A percentile compares a stretch with the other conserved stretches of the same genome.
Evolutionary conservation across 2,888 invertebrate genomes (phyloP).

Genomic region (Tenthredo scrophulariae): DNA sequence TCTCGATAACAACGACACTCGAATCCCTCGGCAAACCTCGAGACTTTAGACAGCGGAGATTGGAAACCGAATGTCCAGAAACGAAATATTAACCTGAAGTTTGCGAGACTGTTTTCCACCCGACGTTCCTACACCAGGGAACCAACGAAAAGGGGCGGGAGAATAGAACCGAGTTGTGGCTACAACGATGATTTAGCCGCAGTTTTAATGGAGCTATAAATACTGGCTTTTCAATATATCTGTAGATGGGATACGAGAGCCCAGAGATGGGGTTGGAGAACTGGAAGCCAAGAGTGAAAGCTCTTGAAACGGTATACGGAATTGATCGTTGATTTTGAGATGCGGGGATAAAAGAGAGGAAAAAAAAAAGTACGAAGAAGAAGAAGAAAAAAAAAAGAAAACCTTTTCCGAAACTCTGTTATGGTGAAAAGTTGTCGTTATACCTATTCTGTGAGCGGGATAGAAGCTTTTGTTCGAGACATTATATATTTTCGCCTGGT

Average conservation of each 20-base stretch:
- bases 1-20: neutral
- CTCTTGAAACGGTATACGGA: neutral
- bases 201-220: slow-evolving; percentile 83
- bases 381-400: neutral
- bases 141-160: slow-evolving; percentile 16
- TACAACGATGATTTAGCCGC: slow-evolving; percentile 81
- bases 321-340: slow-evolving; percentile 7
- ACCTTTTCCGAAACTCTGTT: neutral
- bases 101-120: slow-evolving; percentile 57
- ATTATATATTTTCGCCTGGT: neutral
- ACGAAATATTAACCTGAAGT: slow-evolving; percentile 76
- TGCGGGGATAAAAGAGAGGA: neutral
- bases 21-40: slow-evolving; percentile 8
- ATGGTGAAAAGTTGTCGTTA: neutral
- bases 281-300: slow-evolving; percentile 10
- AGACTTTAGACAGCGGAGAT: slow-evolving; percentile 44
- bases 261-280: neutral
- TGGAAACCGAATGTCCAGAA: slow-evolving; percentile 59
- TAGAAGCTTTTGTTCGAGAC: slow-evolving; percentile 10
- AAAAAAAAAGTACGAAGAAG: neutral
- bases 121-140: neutral
- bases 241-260: slow-evolving; percentile 30
- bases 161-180: slow-evolving; percentile 69
- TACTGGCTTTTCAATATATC: slow-evolving; percentile 81
- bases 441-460: neutral